These are phyloP conservation scores for Zoroaster sp. DNA, from an alignment of 53 echinoderm and acorn worm genomes.

Conservation along the genomic window DNA sequence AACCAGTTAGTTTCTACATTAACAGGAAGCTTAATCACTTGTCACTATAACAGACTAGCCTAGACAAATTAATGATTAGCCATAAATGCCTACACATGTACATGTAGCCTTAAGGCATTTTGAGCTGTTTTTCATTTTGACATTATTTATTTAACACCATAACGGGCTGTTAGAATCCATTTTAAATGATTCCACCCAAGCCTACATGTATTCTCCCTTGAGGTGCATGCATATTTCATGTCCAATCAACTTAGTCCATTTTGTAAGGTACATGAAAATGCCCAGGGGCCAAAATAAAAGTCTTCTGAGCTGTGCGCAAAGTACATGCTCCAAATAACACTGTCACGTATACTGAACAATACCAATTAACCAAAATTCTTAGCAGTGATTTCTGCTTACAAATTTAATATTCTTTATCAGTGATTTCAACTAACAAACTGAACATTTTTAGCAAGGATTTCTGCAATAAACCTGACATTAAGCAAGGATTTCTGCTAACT, in stretches of 20 bases:
- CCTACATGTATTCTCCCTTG: not conserved
- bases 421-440: too few relatives aligned
- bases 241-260: not conserved
- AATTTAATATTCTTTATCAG: too few relatives aligned
- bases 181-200: not conserved
- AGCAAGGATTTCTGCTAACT: too few relatives aligned
- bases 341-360: too few relatives aligned
- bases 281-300: not conserved
- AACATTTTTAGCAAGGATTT: too few relatives aligned
- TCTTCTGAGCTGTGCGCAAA: not conserved
- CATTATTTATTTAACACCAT: not conserved
- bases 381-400: too few relatives aligned
- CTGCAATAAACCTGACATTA: too few relatives aligned
- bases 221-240: not conserved
- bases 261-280: not conserved
- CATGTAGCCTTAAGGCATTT: not conserved
- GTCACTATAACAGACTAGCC: not conserved
- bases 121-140: not conserved
- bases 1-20: too few relatives aligned
- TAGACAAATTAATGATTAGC: not conserved
- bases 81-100: not conserved
- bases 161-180: not conserved
- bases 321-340: too few relatives aligned
- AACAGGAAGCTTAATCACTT: too few relatives aligned
- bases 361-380: too few relatives aligned